Percentiles rank a stretch among this genome's conserved stretches.
Conservation (phyloP, 2,888 invertebrate genomes). For the Amblyjoppa proteus region DNA sequence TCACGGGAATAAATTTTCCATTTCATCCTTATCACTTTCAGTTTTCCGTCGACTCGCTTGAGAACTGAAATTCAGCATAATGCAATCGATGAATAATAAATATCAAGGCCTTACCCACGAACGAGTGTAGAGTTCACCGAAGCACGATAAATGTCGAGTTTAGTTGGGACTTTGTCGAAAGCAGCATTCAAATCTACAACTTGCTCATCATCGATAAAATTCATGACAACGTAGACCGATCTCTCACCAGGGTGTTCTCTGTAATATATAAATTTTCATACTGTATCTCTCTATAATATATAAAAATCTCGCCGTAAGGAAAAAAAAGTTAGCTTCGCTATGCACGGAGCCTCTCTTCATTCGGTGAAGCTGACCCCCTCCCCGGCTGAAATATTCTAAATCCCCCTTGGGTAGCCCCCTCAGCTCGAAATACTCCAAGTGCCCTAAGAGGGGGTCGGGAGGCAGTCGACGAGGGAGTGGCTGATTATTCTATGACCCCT, state of each 20-base stretch:
- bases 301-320: no score
- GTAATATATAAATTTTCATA: conserved; percentile 72
- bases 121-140: conserved; percentile 75
- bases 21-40: neutral
- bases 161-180: conserved; percentile 85
- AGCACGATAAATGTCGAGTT: conserved; percentile 85
- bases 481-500: no score
- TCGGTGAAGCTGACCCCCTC: no score
- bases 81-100: neutral
- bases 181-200: conserved; percentile 86
- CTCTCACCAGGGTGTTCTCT: conserved; percentile 84
- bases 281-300: neutral
- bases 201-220: conserved; percentile 86
- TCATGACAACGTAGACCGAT: conserved; percentile 85
- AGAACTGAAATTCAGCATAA: neutral
- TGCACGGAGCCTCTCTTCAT: no score
- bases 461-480: no score
- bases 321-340: no score
- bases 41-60: neutral
- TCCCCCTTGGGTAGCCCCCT: no score
- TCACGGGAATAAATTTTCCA: neutral
- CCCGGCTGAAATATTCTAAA: no score
- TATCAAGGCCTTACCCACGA: conserved; percentile 65
- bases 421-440: no score
- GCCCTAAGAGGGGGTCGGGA: no score